Conservation (phyloP, 1,140 invertebrate species). For the Portunus trituberculatus region DNA sequence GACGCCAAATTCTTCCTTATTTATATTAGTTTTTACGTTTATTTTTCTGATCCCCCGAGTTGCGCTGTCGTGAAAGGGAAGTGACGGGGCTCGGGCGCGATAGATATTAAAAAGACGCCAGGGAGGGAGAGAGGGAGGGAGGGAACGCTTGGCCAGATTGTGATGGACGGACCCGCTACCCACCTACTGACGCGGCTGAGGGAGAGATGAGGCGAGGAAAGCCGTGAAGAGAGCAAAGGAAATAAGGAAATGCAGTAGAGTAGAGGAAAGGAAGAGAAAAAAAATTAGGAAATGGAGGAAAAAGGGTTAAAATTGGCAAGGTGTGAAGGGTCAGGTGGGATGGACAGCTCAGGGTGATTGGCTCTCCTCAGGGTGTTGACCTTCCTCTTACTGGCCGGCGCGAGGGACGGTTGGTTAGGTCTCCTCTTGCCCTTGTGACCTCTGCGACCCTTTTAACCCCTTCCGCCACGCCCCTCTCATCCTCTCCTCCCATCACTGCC, state of each 20-base stretch:
- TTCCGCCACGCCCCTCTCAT: too few species aligned
- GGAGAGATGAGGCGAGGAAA: background rate
- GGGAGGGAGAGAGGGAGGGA: background rate
- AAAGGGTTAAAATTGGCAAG: background rate
- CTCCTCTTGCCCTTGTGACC: too few species aligned
- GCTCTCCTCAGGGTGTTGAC: slow-evolving; percentile 26
- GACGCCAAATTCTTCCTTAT: background rate
- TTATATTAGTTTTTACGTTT: background rate
- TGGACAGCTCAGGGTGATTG: background rate
- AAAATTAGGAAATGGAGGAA: background rate
- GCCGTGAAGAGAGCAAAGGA: background rate
- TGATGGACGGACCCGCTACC: background rate
- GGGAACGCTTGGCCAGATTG: background rate
- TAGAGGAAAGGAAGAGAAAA: background rate
- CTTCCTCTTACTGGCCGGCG: background rate
- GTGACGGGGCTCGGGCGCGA: background rate
- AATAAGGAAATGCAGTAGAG: background rate
- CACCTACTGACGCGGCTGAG: background rate
- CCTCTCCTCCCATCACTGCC: background rate
- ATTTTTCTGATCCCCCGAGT: background rate
- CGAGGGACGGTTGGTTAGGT: too few species aligned
- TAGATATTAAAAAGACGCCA: slow-evolving; percentile 8
- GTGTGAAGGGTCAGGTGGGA: background rate
- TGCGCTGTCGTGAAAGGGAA: background rate
- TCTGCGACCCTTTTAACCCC: too few species aligned